These are phyloP conservation scores for Ivindomyrus marchei DNA, from an alignment of 2,113 vertebrate species.

Conservation along the genomic window DNA sequence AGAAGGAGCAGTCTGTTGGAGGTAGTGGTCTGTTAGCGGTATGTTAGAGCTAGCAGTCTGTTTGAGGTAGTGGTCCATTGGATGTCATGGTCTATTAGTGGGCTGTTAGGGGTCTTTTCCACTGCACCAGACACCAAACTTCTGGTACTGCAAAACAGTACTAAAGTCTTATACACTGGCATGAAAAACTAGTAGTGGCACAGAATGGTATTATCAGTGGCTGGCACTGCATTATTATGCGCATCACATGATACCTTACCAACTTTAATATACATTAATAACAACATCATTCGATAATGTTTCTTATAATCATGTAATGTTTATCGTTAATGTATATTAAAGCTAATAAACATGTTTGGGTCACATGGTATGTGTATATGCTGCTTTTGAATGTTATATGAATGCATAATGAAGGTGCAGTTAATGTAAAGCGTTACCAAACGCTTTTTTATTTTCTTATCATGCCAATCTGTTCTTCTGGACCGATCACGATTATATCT, in stretches of 20 bases:
- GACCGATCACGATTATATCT: background rate
- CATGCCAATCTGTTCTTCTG: background rate
- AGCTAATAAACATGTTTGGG: background rate
- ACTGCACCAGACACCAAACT: background rate
- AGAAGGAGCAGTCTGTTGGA: background rate
- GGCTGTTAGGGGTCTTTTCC: background rate
- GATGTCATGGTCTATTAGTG: background rate
- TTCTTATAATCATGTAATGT: background rate
- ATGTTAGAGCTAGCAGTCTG: background rate
- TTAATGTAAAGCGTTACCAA: background rate
- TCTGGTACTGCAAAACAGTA: background rate
- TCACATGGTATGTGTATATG: background rate
- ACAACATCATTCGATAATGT: background rate
- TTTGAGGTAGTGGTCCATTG: background rate
- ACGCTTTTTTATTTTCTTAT: background rate
- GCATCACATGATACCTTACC: background rate
- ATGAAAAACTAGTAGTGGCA: background rate
- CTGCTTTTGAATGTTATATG: background rate
- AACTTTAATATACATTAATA: background rate
- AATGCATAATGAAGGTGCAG: background rate
- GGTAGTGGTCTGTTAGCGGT: background rate
- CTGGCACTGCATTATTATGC: background rate
- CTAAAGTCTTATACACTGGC: background rate
- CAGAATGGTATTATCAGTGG: background rate
- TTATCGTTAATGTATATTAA: background rate